phyloP scores from a whole-genome alignment of 2,888 invertebrate genomes.

The Monochamus alternatus region DNA sequence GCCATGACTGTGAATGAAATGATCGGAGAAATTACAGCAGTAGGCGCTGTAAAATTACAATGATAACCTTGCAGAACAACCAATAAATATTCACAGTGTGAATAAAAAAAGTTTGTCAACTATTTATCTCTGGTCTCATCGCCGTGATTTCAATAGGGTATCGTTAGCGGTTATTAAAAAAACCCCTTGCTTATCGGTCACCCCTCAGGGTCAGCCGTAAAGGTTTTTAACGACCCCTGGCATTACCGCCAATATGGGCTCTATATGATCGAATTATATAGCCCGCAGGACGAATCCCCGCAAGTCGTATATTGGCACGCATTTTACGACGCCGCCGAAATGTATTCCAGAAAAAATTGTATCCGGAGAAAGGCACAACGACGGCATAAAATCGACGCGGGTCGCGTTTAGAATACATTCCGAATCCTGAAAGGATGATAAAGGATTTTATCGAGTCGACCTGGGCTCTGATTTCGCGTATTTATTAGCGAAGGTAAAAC shows the following conservation, averaged over 20 bases:
- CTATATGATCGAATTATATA: slow-evolving; percentile 29
- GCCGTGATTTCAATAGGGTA: background rate
- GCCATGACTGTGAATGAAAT: too few relatives aligned
- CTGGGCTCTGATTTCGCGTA: background rate
- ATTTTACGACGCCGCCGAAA: slow-evolving; percentile 26
- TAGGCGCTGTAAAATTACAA: too few relatives aligned
- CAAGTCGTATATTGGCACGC: slow-evolving; percentile 33
- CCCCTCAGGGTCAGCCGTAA: slow-evolving; percentile 25
- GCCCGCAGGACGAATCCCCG: slow-evolving; percentile 29
- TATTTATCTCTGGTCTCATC: too few relatives aligned
- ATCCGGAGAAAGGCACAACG: slow-evolving; percentile 1
- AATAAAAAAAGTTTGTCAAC: too few relatives aligned
- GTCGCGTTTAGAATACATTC: background rate
- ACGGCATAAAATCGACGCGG: slow-evolving; percentile 8
- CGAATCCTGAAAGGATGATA: slow-evolving; percentile 1
- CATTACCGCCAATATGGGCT: slow-evolving; percentile 31
- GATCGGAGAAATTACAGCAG: too few relatives aligned
- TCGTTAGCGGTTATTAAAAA: slow-evolving; percentile 15
- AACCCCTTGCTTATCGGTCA: background rate
- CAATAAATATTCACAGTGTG: too few relatives aligned
- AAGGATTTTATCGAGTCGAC: background rate
- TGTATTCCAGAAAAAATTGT: slow-evolving; percentile 20
- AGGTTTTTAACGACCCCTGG: slow-evolving; percentile 25
- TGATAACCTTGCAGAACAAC: too few relatives aligned
- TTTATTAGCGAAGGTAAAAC: background rate